Evolutionary conservation across 2,888 invertebrate species (phyloP).

Genomic region (Platerodrilus igneus): DNA sequence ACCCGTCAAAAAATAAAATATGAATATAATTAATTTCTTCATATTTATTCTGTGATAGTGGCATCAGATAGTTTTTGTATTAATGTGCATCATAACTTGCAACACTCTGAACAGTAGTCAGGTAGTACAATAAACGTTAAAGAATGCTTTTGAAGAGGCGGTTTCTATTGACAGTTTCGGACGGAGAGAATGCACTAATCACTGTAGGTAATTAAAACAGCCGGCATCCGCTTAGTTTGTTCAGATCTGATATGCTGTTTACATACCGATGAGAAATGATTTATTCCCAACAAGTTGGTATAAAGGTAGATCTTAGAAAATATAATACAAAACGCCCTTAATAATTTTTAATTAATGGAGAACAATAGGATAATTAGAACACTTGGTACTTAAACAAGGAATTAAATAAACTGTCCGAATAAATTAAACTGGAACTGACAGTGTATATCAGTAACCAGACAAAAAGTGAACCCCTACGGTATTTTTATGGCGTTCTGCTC

Average conservation of each 20-base stretch:
- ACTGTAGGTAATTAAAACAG: constrained; percentile 38
- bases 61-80: constrained; percentile 26
- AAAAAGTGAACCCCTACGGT: constrained; percentile 37
- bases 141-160: constrained; percentile 22
- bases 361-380: constrained; percentile 15
- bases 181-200: constrained; percentile 27
- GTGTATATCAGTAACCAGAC: constrained; percentile 26
- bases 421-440: constrained; percentile 30
- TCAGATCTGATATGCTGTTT: constrained; percentile 26
- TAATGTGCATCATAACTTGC: constrained; percentile 30
- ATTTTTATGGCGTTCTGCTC: constrained; percentile 46
- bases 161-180: constrained; percentile 20
- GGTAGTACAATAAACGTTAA: constrained; percentile 20
- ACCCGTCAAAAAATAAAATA: no score
- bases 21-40: constrained; percentile 40
- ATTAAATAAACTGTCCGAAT: constrained; percentile 23
- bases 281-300: no score
- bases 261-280: constrained; percentile 13
- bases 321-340: no score
- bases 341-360: no score
- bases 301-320: no score
- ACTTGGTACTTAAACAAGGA: constrained; percentile 9
- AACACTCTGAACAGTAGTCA: constrained; percentile 14
- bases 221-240: constrained; percentile 32
- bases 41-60: constrained; percentile 40